Conservation (phyloP, 2,797 vertebrate species). For the Melanotaenia nigrans region DNA sequence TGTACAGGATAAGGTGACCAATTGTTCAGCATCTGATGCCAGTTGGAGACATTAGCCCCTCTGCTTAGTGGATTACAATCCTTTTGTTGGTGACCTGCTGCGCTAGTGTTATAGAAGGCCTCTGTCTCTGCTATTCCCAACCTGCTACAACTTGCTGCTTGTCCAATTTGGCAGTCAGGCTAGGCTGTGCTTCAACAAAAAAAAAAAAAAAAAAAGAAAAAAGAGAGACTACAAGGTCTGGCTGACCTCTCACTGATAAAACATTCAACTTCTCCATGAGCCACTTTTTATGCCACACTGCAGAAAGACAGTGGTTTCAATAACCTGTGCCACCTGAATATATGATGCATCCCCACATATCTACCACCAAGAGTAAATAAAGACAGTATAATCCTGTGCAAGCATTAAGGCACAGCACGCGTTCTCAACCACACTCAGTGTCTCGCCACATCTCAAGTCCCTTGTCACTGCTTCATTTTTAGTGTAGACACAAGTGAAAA, state of each 20-base stretch:
- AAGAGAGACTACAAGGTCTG: constrained; percentile 45
- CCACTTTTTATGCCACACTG: constrained; percentile 13
- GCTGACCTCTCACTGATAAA: constrained; percentile 51
- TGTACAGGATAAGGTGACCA: constrained; percentile 35
- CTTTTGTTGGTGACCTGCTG: constrained; percentile 58
- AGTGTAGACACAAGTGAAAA: constrained; percentile 24
- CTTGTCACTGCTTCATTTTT: background rate
- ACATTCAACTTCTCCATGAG: constrained; percentile 34
- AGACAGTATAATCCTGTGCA: constrained; percentile 25
- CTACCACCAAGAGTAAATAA: background rate
- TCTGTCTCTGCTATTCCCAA: constrained; percentile 18
- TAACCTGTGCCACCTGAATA: background rate
- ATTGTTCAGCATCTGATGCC: constrained; percentile 41
- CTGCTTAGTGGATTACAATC: constrained; percentile 60
- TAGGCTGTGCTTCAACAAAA: constrained; percentile 18
- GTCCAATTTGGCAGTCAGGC: constrained; percentile 57
- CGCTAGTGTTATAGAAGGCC: constrained; percentile 1
- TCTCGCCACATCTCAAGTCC: constrained; percentile 58
- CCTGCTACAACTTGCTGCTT: constrained; percentile 25
- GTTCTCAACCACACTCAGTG: constrained; percentile 75
- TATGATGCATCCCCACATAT: constrained; percentile 1
- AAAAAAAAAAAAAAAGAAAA: background rate
- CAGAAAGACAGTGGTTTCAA: background rate
- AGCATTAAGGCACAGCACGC: constrained; percentile 63
- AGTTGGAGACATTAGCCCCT: constrained; percentile 61